Conservation (phyloP, 2,797 vertebrate species). For the Crossoptilon crossoptilon region DNA sequence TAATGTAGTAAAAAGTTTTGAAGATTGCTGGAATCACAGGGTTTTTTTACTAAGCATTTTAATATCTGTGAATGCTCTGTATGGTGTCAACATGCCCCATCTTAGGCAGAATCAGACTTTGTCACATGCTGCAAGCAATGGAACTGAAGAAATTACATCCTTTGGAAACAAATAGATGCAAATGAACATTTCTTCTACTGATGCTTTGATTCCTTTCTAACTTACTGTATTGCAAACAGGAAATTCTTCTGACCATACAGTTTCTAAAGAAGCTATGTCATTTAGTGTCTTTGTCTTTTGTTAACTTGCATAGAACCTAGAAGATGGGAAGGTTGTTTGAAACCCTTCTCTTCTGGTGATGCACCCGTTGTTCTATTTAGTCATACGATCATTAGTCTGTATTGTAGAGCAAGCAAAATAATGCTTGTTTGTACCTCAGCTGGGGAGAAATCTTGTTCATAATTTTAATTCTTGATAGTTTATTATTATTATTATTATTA, state of each 20-base stretch:
- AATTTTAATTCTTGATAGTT: neutral
- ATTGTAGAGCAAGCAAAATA: neutral
- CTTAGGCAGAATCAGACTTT: neutral
- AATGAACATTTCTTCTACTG: slow-evolving; percentile 5
- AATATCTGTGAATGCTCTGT: neutral
- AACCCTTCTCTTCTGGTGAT: neutral
- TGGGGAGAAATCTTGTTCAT: neutral
- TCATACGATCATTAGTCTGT: neutral
- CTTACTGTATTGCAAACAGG: neutral
- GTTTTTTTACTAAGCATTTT: neutral
- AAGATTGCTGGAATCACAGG: neutral
- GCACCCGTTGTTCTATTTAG: neutral
- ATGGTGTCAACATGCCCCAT: neutral
- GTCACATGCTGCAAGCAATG: neutral
- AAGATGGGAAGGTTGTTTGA: neutral
- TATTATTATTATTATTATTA: too few species aligned
- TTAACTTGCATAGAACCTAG: neutral
- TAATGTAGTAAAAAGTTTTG: neutral
- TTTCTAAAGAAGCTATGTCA: neutral
- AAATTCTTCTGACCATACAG: neutral
- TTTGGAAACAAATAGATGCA: slow-evolving; percentile 14
- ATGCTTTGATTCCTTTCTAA: slow-evolving; percentile 1
- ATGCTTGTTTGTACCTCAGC: neutral
- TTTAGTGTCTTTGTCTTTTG: neutral
- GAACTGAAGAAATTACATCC: neutral